Base-by-base conservation (phyloP, 2,888 invertebrate genomes). In the Ophion slaviceki region DNA sequence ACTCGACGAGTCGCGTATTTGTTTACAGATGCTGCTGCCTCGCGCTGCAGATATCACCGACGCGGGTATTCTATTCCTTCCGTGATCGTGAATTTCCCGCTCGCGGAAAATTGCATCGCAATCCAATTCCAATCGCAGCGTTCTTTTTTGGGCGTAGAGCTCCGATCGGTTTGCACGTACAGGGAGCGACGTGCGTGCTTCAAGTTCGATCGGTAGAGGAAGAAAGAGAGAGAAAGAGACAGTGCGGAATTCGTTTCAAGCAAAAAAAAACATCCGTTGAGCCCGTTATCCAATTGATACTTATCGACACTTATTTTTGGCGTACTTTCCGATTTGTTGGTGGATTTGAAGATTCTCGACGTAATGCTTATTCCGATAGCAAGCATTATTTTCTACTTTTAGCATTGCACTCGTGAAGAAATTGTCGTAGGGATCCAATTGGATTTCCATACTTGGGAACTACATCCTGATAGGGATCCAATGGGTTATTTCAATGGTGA, bases 1-100 rank as follows among this genome's bases (percentile, higher is more conserved):
- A 85, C 79, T 82, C 53, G 67, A 57, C 40, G 70, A 74, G 45
- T 77, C 80, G 40, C 47, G 74, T 66, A 67, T 77, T 77, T 40
- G n/a, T 67, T 32, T 66, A 64, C 32, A 47, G 36, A 32, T 64
- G 47, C 64, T 57, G 36, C 20, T 24, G 20, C 59, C 66, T 53
- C 76, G 57, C 40, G 66, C 32, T 36, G 67, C 14, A 57, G 20
- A 36, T 57, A 36, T 76, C 40, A 40, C 14, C 45, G 10, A 32
- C n/a, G 17, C 2, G 14, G 20, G 24, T 70, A 68, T 74, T 74
- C 53, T 47, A 62, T 66, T 67, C 40, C 20, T 53, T 20, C 61
- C 75, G 64, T n/a, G 28, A 71, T 66, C 40, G 24, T 17, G 20
- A 53, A 53, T 53, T 17, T 53, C 53, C 17, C 53, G 53, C 53